Conservation (phyloP, 2,113 vertebrate genomes). For the Salvelinus sp. region DNA sequence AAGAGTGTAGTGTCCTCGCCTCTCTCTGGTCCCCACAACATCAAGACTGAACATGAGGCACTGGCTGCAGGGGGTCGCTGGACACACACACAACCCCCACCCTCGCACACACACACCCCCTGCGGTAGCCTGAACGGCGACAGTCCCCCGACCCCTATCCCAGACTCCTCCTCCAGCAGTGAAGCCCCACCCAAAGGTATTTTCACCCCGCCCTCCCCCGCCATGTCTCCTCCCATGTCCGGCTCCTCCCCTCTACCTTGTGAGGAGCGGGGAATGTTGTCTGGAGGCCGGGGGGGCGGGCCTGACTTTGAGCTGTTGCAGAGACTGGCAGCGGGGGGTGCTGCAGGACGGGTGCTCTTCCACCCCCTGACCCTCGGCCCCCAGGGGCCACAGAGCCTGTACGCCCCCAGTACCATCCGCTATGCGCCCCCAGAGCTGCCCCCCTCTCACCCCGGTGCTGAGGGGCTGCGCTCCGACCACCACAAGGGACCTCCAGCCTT, state of each 20-base stretch:
- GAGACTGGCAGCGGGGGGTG: slow-evolving; percentile 77
- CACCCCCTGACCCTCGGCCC: slow-evolving; percentile 78
- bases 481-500: slow-evolving; percentile 76
- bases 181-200: slow-evolving; percentile 67
- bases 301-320: slow-evolving; percentile 82
- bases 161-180: slow-evolving; percentile 70
- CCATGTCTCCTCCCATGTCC: slow-evolving; percentile 72
- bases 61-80: slow-evolving; percentile 66
- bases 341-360: slow-evolving; percentile 79
- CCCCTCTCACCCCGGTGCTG: slow-evolving; percentile 64
- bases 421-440: slow-evolving; percentile 85
- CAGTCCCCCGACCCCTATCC: slow-evolving; percentile 71
- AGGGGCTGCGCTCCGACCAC: slow-evolving; percentile 68
- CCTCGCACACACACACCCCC: slow-evolving; percentile 63
- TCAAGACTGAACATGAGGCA: slow-evolving; percentile 78
- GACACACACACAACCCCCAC: slow-evolving; percentile 45
- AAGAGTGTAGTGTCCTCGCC: slow-evolving; percentile 63
- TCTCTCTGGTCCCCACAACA: slow-evolving; percentile 58
- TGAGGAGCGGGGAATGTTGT: slow-evolving; percentile 63
- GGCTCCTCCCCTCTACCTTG: slow-evolving; percentile 72
- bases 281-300: slow-evolving; percentile 32
- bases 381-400: slow-evolving; percentile 81
- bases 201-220: slow-evolving; percentile 71
- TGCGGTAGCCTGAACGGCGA: slow-evolving; percentile 70
- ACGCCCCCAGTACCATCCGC: slow-evolving; percentile 85